Percentiles rank a stretch among this genome's conserved stretches.
Evolutionary conservation across 1,140 invertebrate species (phyloP).

Genomic region (Centruroides vittatus): DNA sequence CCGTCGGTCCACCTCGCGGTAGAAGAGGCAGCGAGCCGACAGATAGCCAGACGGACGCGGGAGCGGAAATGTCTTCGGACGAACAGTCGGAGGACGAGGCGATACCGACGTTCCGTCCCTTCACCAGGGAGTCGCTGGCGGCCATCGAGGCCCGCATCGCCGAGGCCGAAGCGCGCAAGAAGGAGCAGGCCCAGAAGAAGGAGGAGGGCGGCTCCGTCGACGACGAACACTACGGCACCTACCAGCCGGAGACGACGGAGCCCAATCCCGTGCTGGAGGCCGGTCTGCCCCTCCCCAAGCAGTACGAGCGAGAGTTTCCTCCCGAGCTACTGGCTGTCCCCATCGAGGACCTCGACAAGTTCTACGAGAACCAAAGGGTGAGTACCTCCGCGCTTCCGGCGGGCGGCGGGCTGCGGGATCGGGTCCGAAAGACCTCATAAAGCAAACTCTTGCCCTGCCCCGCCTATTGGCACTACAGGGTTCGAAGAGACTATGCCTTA

Average conservation of each 20-base stretch:
- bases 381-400: background rate
- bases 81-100: slow-evolving; percentile 22
- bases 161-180: slow-evolving; percentile 49
- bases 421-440: no score
- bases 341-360: slow-evolving; percentile 88
- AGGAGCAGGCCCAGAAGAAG: slow-evolving; percentile 87
- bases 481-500: no score
- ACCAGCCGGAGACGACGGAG: slow-evolving; percentile 28
- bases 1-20: background rate
- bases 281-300: slow-evolving; percentile 72
- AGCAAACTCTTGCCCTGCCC: no score
- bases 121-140: slow-evolving; percentile 88
- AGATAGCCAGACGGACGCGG: background rate
- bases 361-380: slow-evolving; percentile 60
- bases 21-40: background rate
- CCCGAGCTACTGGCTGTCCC: slow-evolving; percentile 80
- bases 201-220: slow-evolving; percentile 41
- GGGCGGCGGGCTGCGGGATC: no score
- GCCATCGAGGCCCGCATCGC: slow-evolving; percentile 83
- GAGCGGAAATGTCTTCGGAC: slow-evolving; percentile 4
- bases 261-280: slow-evolving; percentile 84
- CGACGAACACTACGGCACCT: slow-evolving; percentile 8
- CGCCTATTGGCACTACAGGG: no score
- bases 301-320: slow-evolving; percentile 77
- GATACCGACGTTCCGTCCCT: slow-evolving; percentile 62